Evolutionary conservation across 1,140 invertebrate species (phyloP), one percentile per base, ranked within the genome.

Genomic region (Drosophila elegans): DNA sequence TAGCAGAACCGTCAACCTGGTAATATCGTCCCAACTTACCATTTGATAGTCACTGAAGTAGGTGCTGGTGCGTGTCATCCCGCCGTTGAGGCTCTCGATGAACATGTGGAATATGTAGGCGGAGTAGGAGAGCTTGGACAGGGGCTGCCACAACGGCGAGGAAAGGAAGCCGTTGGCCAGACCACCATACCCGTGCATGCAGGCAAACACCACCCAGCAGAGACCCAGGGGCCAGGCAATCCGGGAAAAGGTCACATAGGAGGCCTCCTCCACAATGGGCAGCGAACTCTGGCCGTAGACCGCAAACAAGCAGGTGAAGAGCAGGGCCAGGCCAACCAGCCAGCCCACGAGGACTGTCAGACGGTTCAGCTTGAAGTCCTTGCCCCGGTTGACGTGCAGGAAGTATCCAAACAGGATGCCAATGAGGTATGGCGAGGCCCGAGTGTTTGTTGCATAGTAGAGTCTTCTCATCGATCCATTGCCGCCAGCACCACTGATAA

Each of bases 201-300:
- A 96, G 5, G 95, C 95, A 51, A 95, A 95, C 10, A 96, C 94
- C 5, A 97, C 92, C 95, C 96, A 96, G 1, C 93, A 93, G 6
- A 97, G 56, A 0, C 92, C 93, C 0, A 95, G 2, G 0, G 94
- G 93, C 94, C 96, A 97, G 0, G 93, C 89, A 2, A 94, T 92
- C 16, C 96, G 93, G 27, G 94, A 93, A 2, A 96, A 92, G 2
- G 94, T 93, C 3, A 94, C 94, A 69, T 96, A 96, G 36, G 95
- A 93, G 2, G 95, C 93, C 2, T 94, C 93, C 52, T 94, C 93
- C 41, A 79, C 21, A 13, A 63, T 55, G 27, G 91, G 80, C 25
- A 76, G 1, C 0, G 10, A n/a, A 77, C 71, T 41, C 16, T 36
- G 52, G 21, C 86, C 57, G 10, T 57, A 80, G 5, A 78, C 49